Evolutionary conservation across 2,797 vertebrate genomes (phyloP).

Genomic region (Mormyrops attenuatus): DNA sequence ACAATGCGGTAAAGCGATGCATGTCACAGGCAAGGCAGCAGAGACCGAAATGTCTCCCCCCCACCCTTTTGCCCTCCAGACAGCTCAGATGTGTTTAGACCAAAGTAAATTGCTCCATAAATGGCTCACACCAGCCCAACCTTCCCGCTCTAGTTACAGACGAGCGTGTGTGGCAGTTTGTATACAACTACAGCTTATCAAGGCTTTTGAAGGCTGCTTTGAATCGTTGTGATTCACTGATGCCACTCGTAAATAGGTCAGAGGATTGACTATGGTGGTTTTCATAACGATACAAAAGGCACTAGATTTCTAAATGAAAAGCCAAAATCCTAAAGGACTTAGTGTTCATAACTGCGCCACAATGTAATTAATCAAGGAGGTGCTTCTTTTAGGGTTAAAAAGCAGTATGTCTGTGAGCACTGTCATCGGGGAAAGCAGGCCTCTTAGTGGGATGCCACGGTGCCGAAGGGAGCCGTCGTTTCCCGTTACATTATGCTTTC

Average conservation of each 20-base stretch:
- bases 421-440: background rate
- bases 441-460: background rate
- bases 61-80: background rate
- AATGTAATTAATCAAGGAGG: background rate
- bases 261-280: conserved; percentile 40
- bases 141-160: background rate
- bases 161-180: conserved; percentile 15
- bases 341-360: background rate
- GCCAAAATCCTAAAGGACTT: background rate
- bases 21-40: background rate
- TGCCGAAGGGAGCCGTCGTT: background rate
- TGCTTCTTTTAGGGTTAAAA: background rate
- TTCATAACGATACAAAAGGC: conserved; percentile 35
- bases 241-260: conserved; percentile 72
- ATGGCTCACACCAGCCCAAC: background rate
- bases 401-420: background rate
- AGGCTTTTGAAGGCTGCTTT: conserved; percentile 64
- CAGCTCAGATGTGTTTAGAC: background rate
- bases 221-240: conserved; percentile 71
- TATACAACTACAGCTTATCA: conserved; percentile 44
- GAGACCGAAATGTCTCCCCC: background rate
- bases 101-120: background rate
- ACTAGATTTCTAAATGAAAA: background rate
- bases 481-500: background rate
- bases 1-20: background rate